A percentile compares a stretch with the other conserved stretches of the same genome.
These are phyloP conservation scores for Eustalomyia histrio DNA, from an alignment of 2,888 invertebrate genomes.

Conservation along the genomic window DNA sequence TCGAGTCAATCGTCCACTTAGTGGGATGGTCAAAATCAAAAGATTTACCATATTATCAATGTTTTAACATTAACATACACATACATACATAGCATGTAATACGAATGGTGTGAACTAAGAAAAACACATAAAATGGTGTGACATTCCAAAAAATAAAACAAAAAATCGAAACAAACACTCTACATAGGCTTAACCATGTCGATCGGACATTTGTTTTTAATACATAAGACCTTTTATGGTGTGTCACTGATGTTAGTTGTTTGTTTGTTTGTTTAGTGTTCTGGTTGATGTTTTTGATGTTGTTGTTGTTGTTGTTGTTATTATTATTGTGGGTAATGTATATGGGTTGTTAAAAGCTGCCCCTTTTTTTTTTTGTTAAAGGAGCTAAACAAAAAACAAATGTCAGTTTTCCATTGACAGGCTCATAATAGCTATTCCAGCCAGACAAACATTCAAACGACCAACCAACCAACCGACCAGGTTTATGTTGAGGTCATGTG, in stretches of 20 bases:
- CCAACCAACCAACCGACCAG: slow-evolving; percentile 5
- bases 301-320: not conserved
- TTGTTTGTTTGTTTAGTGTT: slow-evolving; percentile 4
- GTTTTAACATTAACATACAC: slow-evolving; percentile 36
- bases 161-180: slow-evolving; percentile 14
- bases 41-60: slow-evolving; percentile 54
- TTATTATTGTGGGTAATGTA: slow-evolving; percentile 20
- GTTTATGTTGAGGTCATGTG: slow-evolving; percentile 59
- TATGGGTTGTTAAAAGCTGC: slow-evolving; percentile 29
- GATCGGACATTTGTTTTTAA: slow-evolving; percentile 34
- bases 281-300: slow-evolving; percentile 9
- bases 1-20: not conserved
- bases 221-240: slow-evolving; percentile 33
- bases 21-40: slow-evolving; percentile 38
- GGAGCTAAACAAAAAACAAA: slow-evolving; percentile 11
- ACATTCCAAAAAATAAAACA: slow-evolving; percentile 29
- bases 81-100: slow-evolving; percentile 40
- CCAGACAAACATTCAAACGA: not conserved
- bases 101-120: slow-evolving; percentile 56
- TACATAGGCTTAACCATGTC: slow-evolving; percentile 48
- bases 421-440: slow-evolving; percentile 47
- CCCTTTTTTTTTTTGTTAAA: not conserved
- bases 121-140: slow-evolving; percentile 44
- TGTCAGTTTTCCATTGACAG: slow-evolving; percentile 40
- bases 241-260: slow-evolving; percentile 36